phyloP scores from a whole-genome alignment of 2,797 vertebrate genomes.

The Xenops minutus region DNA sequence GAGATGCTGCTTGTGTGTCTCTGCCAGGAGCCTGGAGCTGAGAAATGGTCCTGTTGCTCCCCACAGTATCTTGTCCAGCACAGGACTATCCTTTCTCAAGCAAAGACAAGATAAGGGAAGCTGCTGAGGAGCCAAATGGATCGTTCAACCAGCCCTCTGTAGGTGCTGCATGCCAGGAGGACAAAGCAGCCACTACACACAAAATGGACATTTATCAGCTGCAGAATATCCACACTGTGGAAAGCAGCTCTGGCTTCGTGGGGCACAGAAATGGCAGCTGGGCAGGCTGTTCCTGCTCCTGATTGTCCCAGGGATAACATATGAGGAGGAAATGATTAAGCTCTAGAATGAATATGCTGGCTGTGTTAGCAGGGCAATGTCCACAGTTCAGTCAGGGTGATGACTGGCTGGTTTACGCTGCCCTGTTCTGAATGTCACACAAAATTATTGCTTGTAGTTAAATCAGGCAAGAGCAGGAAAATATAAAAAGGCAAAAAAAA shows the following conservation, averaged over 20 bases:
- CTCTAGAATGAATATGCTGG: neutral
- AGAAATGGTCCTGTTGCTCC: neutral
- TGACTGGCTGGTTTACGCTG: neutral
- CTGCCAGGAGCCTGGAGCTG: neutral
- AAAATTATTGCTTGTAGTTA: neutral
- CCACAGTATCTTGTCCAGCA: accelerated
- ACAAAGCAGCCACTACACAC: neutral
- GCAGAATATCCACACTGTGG: accelerated
- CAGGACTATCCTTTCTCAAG: neutral
- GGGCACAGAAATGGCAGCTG: neutral
- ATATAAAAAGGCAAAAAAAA: neutral
- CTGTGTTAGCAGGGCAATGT: neutral
- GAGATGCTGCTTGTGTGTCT: neutral
- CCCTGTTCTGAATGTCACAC: neutral
- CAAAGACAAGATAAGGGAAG: neutral
- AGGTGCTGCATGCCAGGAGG: neutral
- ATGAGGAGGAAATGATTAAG: neutral
- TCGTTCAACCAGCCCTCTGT: neutral
- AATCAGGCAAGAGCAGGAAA: neutral
- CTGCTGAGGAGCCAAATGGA: neutral
- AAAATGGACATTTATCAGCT: neutral
- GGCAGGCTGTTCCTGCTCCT: neutral
- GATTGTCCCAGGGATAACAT: neutral
- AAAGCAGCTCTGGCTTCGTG: neutral
- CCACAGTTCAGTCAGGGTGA: neutral